A percentile compares a stretch with the other conserved stretches of the same genome.
Conservation (phyloP, 2,888 invertebrate genomes). For the Pyrgus malvae region DNA sequence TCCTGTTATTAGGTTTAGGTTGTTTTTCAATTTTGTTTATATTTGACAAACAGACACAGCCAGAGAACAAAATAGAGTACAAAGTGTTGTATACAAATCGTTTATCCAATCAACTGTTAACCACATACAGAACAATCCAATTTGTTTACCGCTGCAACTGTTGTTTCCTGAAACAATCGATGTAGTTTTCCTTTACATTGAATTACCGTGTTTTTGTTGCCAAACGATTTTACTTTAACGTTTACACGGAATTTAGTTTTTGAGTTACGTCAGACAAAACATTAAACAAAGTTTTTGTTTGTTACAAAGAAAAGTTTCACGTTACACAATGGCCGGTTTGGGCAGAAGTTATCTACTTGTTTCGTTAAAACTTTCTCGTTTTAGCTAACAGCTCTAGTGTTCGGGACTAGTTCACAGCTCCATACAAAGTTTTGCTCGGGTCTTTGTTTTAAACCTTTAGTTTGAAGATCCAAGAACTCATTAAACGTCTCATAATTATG, state of each 20-base stretch:
- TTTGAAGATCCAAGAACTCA: too few species aligned
- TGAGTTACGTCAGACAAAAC: constrained; percentile 20
- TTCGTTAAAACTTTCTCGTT: constrained; percentile 30
- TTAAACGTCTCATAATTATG: too few species aligned
- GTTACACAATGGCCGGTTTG: constrained; percentile 24
- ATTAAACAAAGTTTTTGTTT: constrained; percentile 23
- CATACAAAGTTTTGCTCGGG: constrained; percentile 8
- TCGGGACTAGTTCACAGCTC: constrained; percentile 18
- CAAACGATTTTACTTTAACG: constrained; percentile 15
- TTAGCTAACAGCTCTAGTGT: constrained; percentile 23
- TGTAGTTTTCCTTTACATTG: constrained; percentile 9
- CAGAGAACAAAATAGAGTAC: constrained; percentile 6
- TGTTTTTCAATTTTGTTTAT: constrained; percentile 4
- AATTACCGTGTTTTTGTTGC: constrained; percentile 10
- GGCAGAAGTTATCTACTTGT: constrained; percentile 28
- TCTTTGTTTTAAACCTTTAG: too few species aligned
- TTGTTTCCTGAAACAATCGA: constrained; percentile 19
- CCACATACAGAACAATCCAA: constrained; percentile 14
- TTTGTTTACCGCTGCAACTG: constrained; percentile 12
- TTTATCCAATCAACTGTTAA: constrained; percentile 17
- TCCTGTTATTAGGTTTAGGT: not conserved
- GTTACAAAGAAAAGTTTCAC: constrained; percentile 24
- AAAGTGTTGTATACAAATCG: constrained; percentile 15
- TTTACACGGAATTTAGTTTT: constrained; percentile 14
- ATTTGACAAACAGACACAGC: constrained; percentile 7